phyloP scores from a whole-genome alignment of 2,113 vertebrate genomes.

The Panurus biarmicus region DNA sequence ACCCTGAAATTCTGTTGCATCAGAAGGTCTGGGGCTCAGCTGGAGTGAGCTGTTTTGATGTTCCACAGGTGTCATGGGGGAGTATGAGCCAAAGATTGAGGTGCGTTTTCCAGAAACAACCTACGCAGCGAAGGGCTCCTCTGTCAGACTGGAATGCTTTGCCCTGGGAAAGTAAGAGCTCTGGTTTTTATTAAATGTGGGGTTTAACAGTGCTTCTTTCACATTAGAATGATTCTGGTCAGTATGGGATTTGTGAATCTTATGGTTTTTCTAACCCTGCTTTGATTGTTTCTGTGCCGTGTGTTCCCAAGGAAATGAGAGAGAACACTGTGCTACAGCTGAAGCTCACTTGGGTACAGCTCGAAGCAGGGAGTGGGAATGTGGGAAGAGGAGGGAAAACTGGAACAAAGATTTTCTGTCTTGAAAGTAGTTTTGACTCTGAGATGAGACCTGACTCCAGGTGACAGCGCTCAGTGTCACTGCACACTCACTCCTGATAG shows the following conservation, averaged over 20 bases:
- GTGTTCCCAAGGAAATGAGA: neutral
- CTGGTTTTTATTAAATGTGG: neutral
- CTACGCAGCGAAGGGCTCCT: slow-evolving; percentile 77
- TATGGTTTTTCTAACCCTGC: neutral
- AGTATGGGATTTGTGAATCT: neutral
- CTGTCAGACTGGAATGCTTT: slow-evolving; percentile 86
- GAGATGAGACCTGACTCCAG: neutral
- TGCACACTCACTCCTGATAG: neutral
- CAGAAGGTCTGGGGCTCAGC: slow-evolving; percentile 10
- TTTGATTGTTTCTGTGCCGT: neutral
- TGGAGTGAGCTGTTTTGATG: slow-evolving; percentile 65
- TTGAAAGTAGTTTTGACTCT: neutral
- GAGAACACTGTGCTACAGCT: rapidly evolving
- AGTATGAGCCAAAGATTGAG: slow-evolving; percentile 92
- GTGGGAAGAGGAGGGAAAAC: neutral
- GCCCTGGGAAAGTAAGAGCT: slow-evolving; percentile 90
- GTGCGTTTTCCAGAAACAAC: slow-evolving; percentile 79
- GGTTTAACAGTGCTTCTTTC: neutral
- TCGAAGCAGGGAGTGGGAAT: no score
- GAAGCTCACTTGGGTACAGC: neutral
- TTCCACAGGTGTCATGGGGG: slow-evolving; percentile 84
- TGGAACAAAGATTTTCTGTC: neutral
- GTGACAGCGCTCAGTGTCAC: neutral
- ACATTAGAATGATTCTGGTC: neutral
- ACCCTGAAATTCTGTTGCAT: neutral